Evolutionary conservation across 2,113 vertebrate species (phyloP).

Genomic region (Alligator mississippiensis): DNA sequence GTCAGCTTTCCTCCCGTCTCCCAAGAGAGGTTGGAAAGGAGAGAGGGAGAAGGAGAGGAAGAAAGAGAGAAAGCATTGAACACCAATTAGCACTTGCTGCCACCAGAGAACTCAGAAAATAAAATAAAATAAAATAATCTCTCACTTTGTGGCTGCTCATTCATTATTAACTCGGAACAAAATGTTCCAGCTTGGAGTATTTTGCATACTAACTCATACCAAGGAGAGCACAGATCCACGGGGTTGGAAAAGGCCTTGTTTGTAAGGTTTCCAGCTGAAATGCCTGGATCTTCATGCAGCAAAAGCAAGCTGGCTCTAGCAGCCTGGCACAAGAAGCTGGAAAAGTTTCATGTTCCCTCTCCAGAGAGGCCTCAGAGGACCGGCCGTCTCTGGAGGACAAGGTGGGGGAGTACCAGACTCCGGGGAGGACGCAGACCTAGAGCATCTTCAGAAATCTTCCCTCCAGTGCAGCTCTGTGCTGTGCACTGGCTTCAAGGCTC

Average conservation of each 20-base stretch:
- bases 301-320: background rate
- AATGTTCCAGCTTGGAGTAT: background rate
- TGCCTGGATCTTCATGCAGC: background rate
- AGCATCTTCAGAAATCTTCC: background rate
- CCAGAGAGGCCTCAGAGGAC: background rate
- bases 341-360: background rate
- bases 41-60: background rate
- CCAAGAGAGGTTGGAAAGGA: slow-evolving; percentile 30
- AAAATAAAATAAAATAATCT: background rate
- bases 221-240: background rate
- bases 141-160: slow-evolving; percentile 37
- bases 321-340: no score
- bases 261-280: background rate
- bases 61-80: slow-evolving; percentile 42
- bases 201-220: background rate
- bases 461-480: background rate
- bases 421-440: background rate
- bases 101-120: slow-evolving; percentile 48
- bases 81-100: slow-evolving; percentile 41
- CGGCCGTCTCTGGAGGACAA: background rate
- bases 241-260: background rate
- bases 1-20: slow-evolving; percentile 49
- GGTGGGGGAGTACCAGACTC: background rate
- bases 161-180: slow-evolving; percentile 37
- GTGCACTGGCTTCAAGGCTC: background rate